These are phyloP conservation scores for Lerista edwardsae DNA, from an alignment of 2,797 vertebrate species.

Conservation along the genomic window DNA sequence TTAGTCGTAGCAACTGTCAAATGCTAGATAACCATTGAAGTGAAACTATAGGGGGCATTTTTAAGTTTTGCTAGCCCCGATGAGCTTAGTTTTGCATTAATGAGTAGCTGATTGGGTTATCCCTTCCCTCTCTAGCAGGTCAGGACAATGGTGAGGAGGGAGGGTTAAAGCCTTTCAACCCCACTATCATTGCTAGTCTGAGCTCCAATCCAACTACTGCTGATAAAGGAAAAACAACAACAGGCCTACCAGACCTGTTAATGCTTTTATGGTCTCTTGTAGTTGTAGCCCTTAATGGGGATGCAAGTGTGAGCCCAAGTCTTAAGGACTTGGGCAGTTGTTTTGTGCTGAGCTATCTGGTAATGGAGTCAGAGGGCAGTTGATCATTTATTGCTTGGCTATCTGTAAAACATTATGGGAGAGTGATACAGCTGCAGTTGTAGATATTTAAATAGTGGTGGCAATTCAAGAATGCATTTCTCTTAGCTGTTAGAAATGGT, in stretches of 20 bases:
- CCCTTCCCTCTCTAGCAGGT: too few relatives aligned
- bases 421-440: background rate
- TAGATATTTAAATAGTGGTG: conserved; percentile 36
- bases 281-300: conserved; percentile 15
- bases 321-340: conserved; percentile 10
- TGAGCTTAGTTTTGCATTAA: too few relatives aligned
- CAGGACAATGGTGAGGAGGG: too few relatives aligned
- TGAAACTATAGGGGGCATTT: too few relatives aligned
- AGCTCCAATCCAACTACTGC: too few relatives aligned
- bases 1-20: background rate
- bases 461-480: conserved; percentile 45
- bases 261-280: too few relatives aligned
- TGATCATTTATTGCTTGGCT: conserved; percentile 33
- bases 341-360: conserved; percentile 41
- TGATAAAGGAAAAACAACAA: too few relatives aligned
- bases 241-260: too few relatives aligned
- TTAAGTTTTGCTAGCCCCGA: too few relatives aligned
- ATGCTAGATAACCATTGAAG: background rate
- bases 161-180: background rate
- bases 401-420: conserved; percentile 34
- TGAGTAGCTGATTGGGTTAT: too few relatives aligned
- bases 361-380: conserved; percentile 45
- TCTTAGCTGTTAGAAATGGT: conserved; percentile 37
- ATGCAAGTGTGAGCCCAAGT: conserved; percentile 37
- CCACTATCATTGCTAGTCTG: background rate